A percentile compares a stretch with the other conserved stretches of the same genome.
Conservation (phyloP, 2,888 invertebrate species). For the Sialis fuliginosa region DNA sequence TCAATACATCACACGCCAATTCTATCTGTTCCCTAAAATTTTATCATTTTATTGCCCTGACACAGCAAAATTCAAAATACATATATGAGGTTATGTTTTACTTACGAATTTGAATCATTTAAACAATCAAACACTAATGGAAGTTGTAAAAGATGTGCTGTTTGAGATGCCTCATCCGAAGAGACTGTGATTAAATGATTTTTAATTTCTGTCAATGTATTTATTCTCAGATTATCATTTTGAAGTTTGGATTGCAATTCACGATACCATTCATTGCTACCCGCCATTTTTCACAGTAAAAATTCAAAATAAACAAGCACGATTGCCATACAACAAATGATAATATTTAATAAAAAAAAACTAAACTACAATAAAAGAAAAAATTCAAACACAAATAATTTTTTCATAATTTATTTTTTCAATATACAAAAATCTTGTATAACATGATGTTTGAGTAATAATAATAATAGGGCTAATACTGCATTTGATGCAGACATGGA, state of each 20-base stretch:
- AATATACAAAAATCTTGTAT: too few relatives aligned
- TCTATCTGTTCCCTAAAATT: conserved; percentile 34
- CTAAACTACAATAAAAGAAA: too few relatives aligned
- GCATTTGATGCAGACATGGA: conserved; percentile 23
- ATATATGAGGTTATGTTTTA: conserved; percentile 17
- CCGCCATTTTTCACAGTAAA: conserved; percentile 16
- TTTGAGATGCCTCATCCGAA: conserved; percentile 22
- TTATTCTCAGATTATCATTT: conserved; percentile 25
- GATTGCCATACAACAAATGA: too few relatives aligned
- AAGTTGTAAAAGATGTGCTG: conserved; percentile 29
- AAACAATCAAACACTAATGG: conserved; percentile 45
- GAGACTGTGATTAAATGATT: conserved; percentile 23
- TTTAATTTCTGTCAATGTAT: conserved; percentile 27
- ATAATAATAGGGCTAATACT: conserved; percentile 22
- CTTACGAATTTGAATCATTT: conserved; percentile 31
- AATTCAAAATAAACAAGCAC: too few relatives aligned
- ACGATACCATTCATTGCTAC: conserved; percentile 28
- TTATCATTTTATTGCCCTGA: conserved; percentile 3
- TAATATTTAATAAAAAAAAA: too few relatives aligned
- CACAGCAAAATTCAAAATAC: conserved; percentile 8
- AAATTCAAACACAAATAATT: too few relatives aligned
- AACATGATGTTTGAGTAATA: too few relatives aligned
- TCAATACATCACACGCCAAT: conserved; percentile 44
- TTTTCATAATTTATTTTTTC: too few relatives aligned
- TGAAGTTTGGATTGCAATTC: conserved; percentile 27